phyloP scores from a whole-genome alignment of 2,888 invertebrate species.

The Chymomyza amoena region DNA sequence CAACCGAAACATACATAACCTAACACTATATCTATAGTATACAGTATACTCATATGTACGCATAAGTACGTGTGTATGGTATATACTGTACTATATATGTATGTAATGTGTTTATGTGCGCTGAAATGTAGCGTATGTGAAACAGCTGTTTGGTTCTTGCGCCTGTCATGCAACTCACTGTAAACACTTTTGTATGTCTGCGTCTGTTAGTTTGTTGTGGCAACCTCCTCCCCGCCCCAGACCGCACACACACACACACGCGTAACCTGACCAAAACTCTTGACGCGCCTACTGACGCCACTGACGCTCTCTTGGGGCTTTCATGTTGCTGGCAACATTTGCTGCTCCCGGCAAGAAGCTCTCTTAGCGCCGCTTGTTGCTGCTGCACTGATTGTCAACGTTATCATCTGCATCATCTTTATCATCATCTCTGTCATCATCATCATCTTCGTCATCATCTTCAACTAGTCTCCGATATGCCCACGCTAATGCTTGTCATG shows the following conservation, averaged over 20 bases:
- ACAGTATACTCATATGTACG: no score
- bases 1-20: background rate
- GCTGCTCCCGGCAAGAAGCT: slow-evolving; percentile 31
- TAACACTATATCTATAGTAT: background rate
- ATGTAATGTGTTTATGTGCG: no score
- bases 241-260: slow-evolving; percentile 48
- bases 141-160: slow-evolving; percentile 29
- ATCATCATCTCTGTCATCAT: slow-evolving; percentile 34
- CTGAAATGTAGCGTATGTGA: background rate
- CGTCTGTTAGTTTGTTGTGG: slow-evolving; percentile 20
- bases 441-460: slow-evolving; percentile 18
- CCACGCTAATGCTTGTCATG: slow-evolving; percentile 25
- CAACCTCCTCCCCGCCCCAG: slow-evolving; percentile 39
- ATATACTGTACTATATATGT: no score
- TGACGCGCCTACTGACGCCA: background rate
- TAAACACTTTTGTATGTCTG: slow-evolving; percentile 41
- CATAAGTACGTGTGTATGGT: no score
- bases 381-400: slow-evolving; percentile 52
- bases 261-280: slow-evolving; percentile 35
- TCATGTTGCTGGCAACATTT: slow-evolving; percentile 26
- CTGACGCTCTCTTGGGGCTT: slow-evolving; percentile 27
- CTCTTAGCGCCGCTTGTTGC: background rate
- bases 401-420: slow-evolving; percentile 25
- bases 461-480: slow-evolving; percentile 7
- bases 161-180: slow-evolving; percentile 56